These are phyloP conservation scores for Toxostoma redivivum DNA, from an alignment of 2,113 vertebrate species.

Conservation along the genomic window DNA sequence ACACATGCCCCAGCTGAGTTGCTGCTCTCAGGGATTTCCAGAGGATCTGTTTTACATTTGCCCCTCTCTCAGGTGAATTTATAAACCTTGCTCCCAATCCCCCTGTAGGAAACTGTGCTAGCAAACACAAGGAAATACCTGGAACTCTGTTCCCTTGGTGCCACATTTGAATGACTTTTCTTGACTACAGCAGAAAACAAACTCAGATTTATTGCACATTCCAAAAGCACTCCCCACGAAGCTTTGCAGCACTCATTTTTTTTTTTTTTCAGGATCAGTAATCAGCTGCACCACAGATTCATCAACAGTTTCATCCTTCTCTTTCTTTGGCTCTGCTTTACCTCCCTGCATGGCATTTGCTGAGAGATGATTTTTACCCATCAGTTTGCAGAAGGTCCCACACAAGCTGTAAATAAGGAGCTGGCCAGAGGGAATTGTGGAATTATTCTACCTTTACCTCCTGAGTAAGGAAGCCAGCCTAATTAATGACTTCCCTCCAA, in stretches of 20 bases:
- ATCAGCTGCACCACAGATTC: not conserved
- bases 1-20: accelerated
- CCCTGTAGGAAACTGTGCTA: not conserved
- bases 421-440: not conserved
- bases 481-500: conserved; percentile 24
- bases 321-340: not conserved
- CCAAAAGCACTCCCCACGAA: not conserved
- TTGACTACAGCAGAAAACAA: not conserved
- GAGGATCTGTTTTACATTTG: not conserved
- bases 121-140: not conserved
- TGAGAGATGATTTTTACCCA: not conserved
- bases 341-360: not conserved
- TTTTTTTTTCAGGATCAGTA: not conserved
- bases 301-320: not conserved
- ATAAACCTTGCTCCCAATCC: not conserved
- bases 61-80: not conserved
- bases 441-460: not conserved
- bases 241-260: not conserved
- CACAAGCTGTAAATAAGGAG: not conserved
- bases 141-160: not conserved
- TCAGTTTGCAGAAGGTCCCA: not conserved
- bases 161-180: not conserved
- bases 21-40: not conserved
- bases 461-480: not conserved
- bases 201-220: not conserved